phyloP scores from a whole-genome alignment of 2,113 vertebrate genomes.

The Lamprologus lemairii region DNA sequence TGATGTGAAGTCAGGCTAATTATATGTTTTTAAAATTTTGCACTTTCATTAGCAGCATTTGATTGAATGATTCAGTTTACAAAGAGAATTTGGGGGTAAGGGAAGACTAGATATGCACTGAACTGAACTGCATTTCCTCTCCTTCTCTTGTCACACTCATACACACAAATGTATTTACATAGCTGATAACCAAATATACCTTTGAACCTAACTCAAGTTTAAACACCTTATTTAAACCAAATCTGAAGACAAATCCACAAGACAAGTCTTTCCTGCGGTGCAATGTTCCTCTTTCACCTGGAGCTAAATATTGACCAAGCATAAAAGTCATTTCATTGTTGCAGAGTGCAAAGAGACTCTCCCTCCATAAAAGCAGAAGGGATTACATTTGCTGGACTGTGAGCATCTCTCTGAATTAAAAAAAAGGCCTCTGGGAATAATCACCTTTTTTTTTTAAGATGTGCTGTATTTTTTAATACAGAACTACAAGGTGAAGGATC shows the following conservation, averaged over 20 bases:
- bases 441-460: neutral
- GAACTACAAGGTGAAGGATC: neutral
- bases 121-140: neutral
- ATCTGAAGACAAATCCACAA: neutral
- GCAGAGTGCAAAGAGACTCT: neutral
- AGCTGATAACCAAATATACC: neutral
- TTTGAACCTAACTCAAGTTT: neutral
- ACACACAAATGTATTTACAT: neutral
- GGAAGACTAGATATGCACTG: neutral
- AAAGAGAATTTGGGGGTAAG: neutral
- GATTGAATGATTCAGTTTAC: neutral
- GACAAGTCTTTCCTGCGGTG: neutral
- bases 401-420: neutral
- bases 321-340: neutral
- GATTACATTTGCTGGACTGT: constrained; percentile 1
- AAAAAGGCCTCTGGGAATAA: neutral
- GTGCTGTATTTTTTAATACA: neutral
- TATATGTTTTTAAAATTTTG: neutral
- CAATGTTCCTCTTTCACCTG: neutral
- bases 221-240: neutral
- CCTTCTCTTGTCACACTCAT: neutral
- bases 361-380: neutral
- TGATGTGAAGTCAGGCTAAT: neutral
- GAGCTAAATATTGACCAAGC: neutral
- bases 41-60: neutral